These are phyloP conservation scores for Nylanderia fulva DNA, from an alignment of 1,140 invertebrate genomes.

Conservation along the genomic window DNA sequence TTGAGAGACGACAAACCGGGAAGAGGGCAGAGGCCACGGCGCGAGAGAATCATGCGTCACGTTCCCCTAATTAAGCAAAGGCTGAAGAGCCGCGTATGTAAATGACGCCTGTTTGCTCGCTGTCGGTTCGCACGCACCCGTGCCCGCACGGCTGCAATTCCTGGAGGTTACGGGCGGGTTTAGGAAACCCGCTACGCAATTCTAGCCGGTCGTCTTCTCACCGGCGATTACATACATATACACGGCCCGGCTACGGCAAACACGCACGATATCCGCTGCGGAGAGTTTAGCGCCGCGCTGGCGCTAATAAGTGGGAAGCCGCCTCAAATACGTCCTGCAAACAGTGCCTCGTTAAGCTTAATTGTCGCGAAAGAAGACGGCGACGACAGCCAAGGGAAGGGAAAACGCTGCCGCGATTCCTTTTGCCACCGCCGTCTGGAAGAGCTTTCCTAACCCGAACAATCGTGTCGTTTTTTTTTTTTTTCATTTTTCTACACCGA, in stretches of 20 bases:
- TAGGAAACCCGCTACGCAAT: conserved; percentile 32
- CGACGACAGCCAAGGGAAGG: conserved; percentile 18
- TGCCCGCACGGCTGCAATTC: conserved; percentile 25
- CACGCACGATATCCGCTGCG: conserved; percentile 69
- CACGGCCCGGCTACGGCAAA: conserved; percentile 72
- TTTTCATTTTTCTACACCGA: not conserved
- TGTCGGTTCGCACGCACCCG: conserved; percentile 47
- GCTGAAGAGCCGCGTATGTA: conserved; percentile 70
- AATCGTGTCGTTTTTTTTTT: not conserved
- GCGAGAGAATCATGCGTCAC: conserved; percentile 51
- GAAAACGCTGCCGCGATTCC: conserved; percentile 4
- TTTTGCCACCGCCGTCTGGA: conserved; percentile 28
- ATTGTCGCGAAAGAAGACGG: conserved; percentile 74
- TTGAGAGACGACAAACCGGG: not conserved
- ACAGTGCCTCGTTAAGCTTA: conserved; percentile 79
- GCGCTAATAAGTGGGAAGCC: conserved; percentile 81
- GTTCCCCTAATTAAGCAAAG: conserved; percentile 73
- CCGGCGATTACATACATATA: conserved; percentile 25
- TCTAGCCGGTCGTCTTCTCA: conserved; percentile 37
- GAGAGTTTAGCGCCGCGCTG: conserved; percentile 75
- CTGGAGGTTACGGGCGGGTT: conserved; percentile 28
- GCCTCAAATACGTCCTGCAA: conserved; percentile 79
- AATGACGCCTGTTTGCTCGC: conserved; percentile 71
- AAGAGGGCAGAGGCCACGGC: conserved; percentile 10
- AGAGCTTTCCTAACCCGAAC: conserved; percentile 21